Base-by-base conservation (phyloP, 2,797 vertebrate species). In the Melanotaenia boesemani region DNA sequence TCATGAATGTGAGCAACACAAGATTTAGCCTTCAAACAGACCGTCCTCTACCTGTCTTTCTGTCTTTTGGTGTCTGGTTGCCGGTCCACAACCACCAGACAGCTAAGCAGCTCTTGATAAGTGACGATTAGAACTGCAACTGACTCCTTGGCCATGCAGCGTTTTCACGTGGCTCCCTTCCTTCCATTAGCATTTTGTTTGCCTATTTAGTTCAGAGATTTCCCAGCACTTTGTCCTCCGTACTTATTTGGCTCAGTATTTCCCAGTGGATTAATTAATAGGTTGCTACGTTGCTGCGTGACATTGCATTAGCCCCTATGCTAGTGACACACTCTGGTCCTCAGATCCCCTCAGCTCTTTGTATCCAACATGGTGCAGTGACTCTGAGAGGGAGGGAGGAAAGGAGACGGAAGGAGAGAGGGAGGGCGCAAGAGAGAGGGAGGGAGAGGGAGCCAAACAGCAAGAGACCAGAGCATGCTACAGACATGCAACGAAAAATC, bases 361-460 rank as follows among this genome's bases (percentile, higher is more conserved):
- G 90, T 91, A 91, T 93, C 89, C 81, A 92, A 93, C 93, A 93
- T 93, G 93, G 90, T 94, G 93, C 91, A 92, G 84, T 84, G 88
- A 80, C 88, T 91, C 70, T 36, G 41, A 79, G 72, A 89, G 77
- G 79, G 66, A 86, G 78, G 59, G 86, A 87, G 83, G 69, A 64
- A 63, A 72, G 59, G 64, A 67, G 63, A 67, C 11, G 20, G 68
- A 54, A 76, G 63, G 69, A 70, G 73, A 57, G 65, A 82, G 70
- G 74, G 62, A 77, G 74, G 69, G 84, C 2, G 74, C 0, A 34
- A 13, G 60, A 6, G n/a, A 16, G 69, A 34, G 63, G 37, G 73
- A 72, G 57, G 63, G 32, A 74, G 80, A 57, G 28, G 62, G 67
- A 83, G 71, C 63, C 59, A 82, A 85, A 89, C 74, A 70, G 72